These are phyloP conservation scores for Leucoraja erinaceus DNA, from an alignment of 2,113 vertebrate genomes.

Conservation along the genomic window DNA sequence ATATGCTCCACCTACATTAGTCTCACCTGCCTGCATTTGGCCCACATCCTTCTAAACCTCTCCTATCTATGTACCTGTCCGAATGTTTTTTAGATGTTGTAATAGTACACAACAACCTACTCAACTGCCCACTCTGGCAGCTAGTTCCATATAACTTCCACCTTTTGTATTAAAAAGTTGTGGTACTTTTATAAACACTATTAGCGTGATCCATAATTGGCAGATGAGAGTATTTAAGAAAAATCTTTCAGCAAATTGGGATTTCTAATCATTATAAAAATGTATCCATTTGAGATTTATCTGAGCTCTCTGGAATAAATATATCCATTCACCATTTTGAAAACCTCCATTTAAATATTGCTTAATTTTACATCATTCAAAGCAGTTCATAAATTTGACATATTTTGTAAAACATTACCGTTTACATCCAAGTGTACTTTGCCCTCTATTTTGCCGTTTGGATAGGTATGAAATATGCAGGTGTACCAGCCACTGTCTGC, in stretches of 20 bases:
- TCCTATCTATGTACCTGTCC: too few species aligned
- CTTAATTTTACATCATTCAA: background rate
- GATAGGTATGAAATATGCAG: constrained; percentile 17
- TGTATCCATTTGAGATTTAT: background rate
- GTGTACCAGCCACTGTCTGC: background rate
- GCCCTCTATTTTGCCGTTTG: background rate
- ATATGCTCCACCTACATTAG: too few species aligned
- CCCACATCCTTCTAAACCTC: too few species aligned
- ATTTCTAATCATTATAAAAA: background rate
- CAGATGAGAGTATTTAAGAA: background rate
- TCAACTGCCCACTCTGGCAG: too few species aligned
- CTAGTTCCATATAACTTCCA: too few species aligned
- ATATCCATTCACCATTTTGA: background rate
- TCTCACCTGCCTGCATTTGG: too few species aligned
- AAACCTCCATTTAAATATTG: background rate
- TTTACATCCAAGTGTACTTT: constrained; percentile 19
- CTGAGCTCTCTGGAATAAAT: background rate
- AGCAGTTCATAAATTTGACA: background rate
- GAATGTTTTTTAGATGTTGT: too few species aligned
- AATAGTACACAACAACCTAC: too few species aligned
- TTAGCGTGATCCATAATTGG: too few species aligned
- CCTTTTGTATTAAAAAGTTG: too few species aligned
- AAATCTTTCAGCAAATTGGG: background rate
- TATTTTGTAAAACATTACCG: background rate
- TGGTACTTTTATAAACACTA: too few species aligned